Percentiles rank a stretch among this genome's conserved stretches.
phyloP scores from a whole-genome alignment of 2,113 vertebrate species.

The Ranitomeya variabilis region DNA sequence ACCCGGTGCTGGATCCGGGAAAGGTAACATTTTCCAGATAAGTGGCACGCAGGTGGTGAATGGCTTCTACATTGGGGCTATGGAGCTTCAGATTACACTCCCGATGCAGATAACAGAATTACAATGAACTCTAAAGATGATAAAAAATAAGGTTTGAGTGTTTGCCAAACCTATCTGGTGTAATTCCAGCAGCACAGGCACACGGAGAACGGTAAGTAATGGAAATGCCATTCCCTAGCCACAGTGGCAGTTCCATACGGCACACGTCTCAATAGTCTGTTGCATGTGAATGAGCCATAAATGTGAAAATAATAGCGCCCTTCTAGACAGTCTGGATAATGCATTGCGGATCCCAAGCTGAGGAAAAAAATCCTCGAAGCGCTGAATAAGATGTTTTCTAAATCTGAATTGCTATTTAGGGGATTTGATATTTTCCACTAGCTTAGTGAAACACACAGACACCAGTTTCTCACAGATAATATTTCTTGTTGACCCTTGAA shows the following conservation, averaged over 20 bases:
- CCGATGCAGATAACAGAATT: not conserved
- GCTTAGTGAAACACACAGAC: constrained; percentile 55
- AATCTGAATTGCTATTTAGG: constrained; percentile 54
- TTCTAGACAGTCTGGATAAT: constrained; percentile 43
- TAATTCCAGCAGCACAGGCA: not conserved
- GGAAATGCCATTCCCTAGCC: not conserved
- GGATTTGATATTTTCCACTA: constrained; percentile 57
- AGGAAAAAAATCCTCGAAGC: constrained; percentile 45
- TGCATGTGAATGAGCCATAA: constrained; percentile 14
- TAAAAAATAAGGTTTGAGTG: not conserved
- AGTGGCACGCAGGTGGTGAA: no score
- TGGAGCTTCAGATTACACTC: not conserved
- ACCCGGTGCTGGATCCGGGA: no score
- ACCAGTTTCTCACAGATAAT: constrained; percentile 55
- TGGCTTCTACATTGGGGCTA: not conserved
- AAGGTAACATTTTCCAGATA: no score
- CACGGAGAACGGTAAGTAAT: not conserved
- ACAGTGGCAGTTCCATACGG: not conserved
- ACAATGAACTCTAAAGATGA: not conserved
- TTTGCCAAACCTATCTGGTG: not conserved
- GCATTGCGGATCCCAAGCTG: constrained; percentile 26
- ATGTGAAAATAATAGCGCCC: constrained; percentile 25
- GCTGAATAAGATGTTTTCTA: constrained; percentile 57
- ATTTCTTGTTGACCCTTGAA: constrained; percentile 55
- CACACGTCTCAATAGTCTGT: not conserved